Conservation (phyloP, 2,113 vertebrate genomes). For the Poeciliopsis occidentalis region DNA sequence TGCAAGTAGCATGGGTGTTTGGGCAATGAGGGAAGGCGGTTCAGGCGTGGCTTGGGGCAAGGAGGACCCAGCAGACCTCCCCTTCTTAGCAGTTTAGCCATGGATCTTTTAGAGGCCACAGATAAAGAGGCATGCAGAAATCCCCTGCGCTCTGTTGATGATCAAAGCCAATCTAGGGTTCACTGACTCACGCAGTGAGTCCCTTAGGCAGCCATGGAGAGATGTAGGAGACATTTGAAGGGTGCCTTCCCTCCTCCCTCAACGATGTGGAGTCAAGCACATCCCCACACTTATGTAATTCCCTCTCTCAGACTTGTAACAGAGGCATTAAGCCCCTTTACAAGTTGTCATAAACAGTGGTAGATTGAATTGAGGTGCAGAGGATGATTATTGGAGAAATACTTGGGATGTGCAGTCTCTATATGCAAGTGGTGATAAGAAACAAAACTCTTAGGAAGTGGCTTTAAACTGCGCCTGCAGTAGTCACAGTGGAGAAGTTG, state of each 20-base stretch:
- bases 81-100: slow-evolving; percentile 51
- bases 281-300: slow-evolving; percentile 70
- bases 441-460: background rate
- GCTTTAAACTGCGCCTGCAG: slow-evolving; percentile 9
- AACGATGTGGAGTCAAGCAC: slow-evolving; percentile 46
- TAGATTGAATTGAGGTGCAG: slow-evolving; percentile 17
- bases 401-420: slow-evolving; percentile 16
- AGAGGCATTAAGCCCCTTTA: slow-evolving; percentile 45
- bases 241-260: slow-evolving; percentile 46
- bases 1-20: slow-evolving; percentile 13
- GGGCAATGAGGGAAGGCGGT: slow-evolving; percentile 9
- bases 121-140: slow-evolving; percentile 51
- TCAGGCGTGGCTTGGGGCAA: slow-evolving; percentile 29
- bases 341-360: slow-evolving; percentile 41
- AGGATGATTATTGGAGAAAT: background rate
- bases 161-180: slow-evolving; percentile 73
- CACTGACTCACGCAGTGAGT: slow-evolving; percentile 47
- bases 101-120: slow-evolving; percentile 47
- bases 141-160: slow-evolving; percentile 39
- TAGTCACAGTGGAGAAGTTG: slow-evolving; percentile 16
- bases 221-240: slow-evolving; percentile 67
- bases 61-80: slow-evolving; percentile 31
- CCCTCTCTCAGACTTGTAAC: slow-evolving; percentile 52
- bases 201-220: slow-evolving; percentile 45
- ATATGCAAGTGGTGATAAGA: background rate